phyloP scores from a whole-genome alignment of 2,888 invertebrate species.

The Agonopterix subpropinquella region DNA sequence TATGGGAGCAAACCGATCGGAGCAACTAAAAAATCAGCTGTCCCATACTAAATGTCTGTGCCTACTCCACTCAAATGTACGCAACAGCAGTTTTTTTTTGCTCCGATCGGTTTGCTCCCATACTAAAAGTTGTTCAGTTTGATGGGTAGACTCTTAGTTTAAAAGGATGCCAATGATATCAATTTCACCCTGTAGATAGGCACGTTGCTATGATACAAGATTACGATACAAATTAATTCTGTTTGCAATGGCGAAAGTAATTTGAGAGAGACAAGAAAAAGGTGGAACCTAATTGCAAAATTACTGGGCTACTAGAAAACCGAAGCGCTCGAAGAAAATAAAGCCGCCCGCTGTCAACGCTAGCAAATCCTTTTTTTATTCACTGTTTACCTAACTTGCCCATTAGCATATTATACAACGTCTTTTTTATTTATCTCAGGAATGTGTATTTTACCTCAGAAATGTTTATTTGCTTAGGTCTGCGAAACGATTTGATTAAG shows the following conservation, averaged over 20 bases:
- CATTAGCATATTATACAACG: neutral
- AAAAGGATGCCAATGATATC: no score
- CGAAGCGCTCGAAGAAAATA: constrained; percentile 18
- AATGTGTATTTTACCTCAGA: neutral
- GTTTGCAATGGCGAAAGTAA: constrained; percentile 29
- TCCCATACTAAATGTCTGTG: no score
- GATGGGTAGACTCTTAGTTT: no score
- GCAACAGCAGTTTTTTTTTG: no score
- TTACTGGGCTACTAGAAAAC: constrained; percentile 32
- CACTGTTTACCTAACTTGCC: constrained; percentile 1
- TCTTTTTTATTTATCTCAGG: neutral
- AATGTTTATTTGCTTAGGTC: neutral
- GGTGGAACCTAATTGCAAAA: constrained; percentile 38
- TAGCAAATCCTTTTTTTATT: constrained; percentile 29
- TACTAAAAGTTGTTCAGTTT: no score
- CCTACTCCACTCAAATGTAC: no score
- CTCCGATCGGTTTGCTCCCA: no score
- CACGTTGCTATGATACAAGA: no score
- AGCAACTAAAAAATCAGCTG: no score
- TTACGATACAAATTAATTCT: constrained; percentile 4
- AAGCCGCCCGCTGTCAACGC: constrained; percentile 14
- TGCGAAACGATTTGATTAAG: no score
- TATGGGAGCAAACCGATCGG: no score
- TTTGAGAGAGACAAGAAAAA: constrained; percentile 35
- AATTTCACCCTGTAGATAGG: no score